Base-by-base conservation (phyloP, 30 jellyfish, hydroid and myxozoan species). In the Nemopilema nomurai region DNA sequence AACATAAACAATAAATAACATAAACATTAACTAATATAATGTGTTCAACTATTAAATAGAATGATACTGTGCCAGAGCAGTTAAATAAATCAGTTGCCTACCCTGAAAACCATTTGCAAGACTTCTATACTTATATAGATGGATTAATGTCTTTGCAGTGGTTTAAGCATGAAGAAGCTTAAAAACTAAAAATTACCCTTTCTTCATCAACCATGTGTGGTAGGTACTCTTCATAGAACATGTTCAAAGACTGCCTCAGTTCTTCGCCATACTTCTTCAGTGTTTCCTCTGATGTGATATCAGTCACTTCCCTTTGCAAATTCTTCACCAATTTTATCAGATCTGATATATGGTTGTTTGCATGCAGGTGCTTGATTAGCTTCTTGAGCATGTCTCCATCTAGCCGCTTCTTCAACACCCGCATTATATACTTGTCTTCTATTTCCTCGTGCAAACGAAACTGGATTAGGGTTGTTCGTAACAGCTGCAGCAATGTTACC, bases 191-290 rank as follows among this genome's bases (percentile, higher is more conserved):
- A 69, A 9, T 74, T 79, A 93, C 98, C 98, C 89, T 90, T 74
- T 93, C 98, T 69, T 93, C 98, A 70, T 87, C 97, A 64, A 88
- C 80, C 98, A 93, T 93, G 67, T 93, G 98, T 13, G 98, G 98
- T 77, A 93, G 26, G 75, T 93, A 93, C 24, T 93, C 97, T 65
- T 85, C 90, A 70, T 84, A 93, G 65, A 93, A 93, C 73, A 50
- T 73, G 49, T 66, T 77, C 71, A 93, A 72, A 29, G 96, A 87
- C 20, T 66, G 82, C 28, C 74, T 74, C 69, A 93, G 76, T 49
- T 71, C 67, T 70, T 75, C 80, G 1, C 98, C 98, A 29, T 83
- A 79, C 9, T 28, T 57, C 76, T 81, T 84, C 91, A 89, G 51
- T 18, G 76, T 82, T 24, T 68, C 53, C 51, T 82, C 87, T 29